A percentile compares a stretch with the other conserved stretches of the same genome.
These are phyloP conservation scores for Onchidella celtica DNA, from an alignment of 2,888 invertebrate species.

Conservation along the genomic window DNA sequence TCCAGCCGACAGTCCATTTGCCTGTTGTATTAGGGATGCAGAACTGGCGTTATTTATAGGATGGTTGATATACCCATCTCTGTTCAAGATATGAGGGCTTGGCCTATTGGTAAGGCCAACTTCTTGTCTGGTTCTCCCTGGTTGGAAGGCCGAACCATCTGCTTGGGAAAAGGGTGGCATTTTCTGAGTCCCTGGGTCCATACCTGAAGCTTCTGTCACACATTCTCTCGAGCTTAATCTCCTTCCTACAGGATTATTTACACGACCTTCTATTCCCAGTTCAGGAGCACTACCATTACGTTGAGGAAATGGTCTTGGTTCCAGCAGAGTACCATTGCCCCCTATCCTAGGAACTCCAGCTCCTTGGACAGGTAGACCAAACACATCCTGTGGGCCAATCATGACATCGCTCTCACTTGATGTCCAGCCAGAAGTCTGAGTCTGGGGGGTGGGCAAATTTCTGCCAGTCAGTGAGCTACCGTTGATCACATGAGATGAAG, in stretches of 20 bases:
- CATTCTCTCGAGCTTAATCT: background rate
- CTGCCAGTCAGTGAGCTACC: background rate
- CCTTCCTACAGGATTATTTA: background rate
- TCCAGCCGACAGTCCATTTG: too few species aligned
- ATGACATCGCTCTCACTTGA: background rate
- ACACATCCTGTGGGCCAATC: background rate
- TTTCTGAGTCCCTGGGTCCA: too few species aligned
- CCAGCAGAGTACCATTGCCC: background rate
- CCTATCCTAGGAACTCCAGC: background rate
- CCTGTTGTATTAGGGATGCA: background rate
- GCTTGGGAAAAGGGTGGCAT: too few species aligned
- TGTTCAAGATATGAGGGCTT: background rate
- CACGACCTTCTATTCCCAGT: background rate
- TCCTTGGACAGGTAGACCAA: background rate
- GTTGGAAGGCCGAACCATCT: background rate
- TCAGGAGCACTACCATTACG: background rate
- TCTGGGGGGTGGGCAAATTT: background rate
- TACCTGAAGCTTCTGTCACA: background rate
- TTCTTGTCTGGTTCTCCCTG: background rate
- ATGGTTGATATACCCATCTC: background rate
- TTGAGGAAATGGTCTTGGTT: background rate
- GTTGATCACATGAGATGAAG: background rate
- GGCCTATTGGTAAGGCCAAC: background rate
- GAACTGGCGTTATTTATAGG: background rate
- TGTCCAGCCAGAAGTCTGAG: background rate